phyloP scores from a whole-genome alignment of 2,888 invertebrate species.

The Dioctria rufipes region DNA sequence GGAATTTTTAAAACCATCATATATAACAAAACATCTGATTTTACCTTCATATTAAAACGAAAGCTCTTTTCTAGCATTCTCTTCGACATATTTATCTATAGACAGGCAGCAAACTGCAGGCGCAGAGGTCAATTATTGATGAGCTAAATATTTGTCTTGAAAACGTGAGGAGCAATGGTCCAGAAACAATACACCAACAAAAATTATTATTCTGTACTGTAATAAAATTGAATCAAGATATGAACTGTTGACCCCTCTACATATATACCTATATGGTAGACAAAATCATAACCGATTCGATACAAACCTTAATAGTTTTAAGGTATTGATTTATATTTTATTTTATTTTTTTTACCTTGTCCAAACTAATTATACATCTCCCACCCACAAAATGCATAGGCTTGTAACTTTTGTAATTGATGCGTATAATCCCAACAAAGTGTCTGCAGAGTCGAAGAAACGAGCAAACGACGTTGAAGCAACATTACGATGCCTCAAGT shows the following conservation, averaged over 20 bases:
- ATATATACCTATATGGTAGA: background rate
- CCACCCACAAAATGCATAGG: too few species aligned
- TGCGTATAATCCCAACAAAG: too few species aligned
- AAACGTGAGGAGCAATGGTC: background rate
- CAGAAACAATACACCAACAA: background rate
- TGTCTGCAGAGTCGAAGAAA: background rate
- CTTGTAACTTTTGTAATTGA: too few species aligned
- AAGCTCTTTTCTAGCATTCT: background rate
- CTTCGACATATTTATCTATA: background rate
- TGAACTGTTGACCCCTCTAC: conserved; percentile 4
- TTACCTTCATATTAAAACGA: too few species aligned
- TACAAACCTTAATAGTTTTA: too few species aligned
- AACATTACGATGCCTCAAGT: background rate
- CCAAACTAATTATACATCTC: too few species aligned
- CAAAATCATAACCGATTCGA: background rate
- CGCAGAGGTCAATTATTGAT: conserved; percentile 40
- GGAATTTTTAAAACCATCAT: background rate
- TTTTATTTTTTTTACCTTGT: too few species aligned
- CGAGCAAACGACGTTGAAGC: background rate
- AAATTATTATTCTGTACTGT: background rate
- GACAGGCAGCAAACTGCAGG: too few species aligned
- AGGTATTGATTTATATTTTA: too few species aligned
- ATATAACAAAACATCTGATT: too few species aligned
- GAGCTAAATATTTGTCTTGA: background rate
- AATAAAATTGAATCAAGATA: background rate